These are phyloP conservation scores for Semaprochilodus insignis DNA, from an alignment of 2,797 vertebrate species.

Conservation along the genomic window DNA sequence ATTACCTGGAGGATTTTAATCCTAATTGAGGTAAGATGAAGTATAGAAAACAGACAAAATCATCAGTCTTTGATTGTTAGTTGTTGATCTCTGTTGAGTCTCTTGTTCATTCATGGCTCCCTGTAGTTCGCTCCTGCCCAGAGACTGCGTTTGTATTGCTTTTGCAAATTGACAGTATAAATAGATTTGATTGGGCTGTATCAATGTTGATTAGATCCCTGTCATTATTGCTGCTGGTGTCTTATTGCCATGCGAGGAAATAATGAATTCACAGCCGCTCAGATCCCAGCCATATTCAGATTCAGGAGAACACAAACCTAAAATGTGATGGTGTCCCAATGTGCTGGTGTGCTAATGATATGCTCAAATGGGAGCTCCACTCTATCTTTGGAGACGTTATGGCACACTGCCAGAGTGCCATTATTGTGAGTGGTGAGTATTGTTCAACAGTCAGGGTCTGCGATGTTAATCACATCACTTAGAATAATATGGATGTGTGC, in stretches of 20 bases:
- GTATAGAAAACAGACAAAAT: background rate
- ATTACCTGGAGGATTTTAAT: background rate
- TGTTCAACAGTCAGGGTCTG: conserved; percentile 34
- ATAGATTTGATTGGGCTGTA: conserved; percentile 34
- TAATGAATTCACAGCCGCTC: conserved; percentile 31
- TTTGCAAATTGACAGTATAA: conserved; percentile 40
- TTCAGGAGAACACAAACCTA: conserved; percentile 19
- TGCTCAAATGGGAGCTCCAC: conserved; percentile 33
- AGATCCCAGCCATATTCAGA: conserved; percentile 28
- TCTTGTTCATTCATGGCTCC: background rate
- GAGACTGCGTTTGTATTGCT: conserved; percentile 15
- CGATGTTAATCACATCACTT: conserved; percentile 46
- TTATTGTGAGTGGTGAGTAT: conserved; percentile 51
- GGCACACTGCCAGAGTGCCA: conserved; percentile 39
- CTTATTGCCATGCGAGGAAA: conserved; percentile 38
- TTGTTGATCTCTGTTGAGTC: background rate
- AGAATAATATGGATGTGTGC: conserved; percentile 44
- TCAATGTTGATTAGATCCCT: conserved; percentile 37
- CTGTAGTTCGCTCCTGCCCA: conserved; percentile 6
- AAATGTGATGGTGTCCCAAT: conserved; percentile 28
- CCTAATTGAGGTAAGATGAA: background rate
- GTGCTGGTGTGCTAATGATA: conserved; percentile 42
- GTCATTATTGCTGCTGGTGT: conserved; percentile 31
- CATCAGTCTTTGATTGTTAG: background rate
- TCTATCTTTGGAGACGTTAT: conserved; percentile 39